Base-by-base conservation (phyloP, 2,888 invertebrate genomes). In the Cantharis flavilabris region DNA sequence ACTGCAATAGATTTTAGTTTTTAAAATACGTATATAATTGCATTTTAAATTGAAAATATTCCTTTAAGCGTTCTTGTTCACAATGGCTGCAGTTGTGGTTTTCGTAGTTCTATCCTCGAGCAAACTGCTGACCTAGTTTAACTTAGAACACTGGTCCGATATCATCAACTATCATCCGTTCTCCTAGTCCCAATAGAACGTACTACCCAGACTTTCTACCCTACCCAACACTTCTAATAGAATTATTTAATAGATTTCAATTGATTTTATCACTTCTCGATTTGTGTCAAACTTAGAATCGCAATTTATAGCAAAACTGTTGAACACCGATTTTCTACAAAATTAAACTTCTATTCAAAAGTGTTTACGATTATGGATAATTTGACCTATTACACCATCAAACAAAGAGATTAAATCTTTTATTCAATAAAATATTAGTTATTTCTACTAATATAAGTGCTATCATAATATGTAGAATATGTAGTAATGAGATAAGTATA, bases 231-330 rank as follows among this genome's bases (percentile, higher is more conserved):
- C 80, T 75, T 77, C 80, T 79, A 81, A 80, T 81, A 79, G 77
- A 80, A 81, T 81, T 81, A 81, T 81, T 81, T 81, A 81, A 76
- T 81, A 73, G 80, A 80, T 80, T 79, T 74, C 80, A 62, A 81
- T 80, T 79, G 81, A 81, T 80, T 81, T 80, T 80, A 81, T 81
- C 78, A 78, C 78, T 73, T 80, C 78, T 78, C 77, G 79, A 81
- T 81, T 80, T 71, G 76, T 62, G 76, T 76, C 71, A 72, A 71
- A 77, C 79, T 72, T 72, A 76, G 80, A 80, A 79, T 80, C 73
- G 62, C 76, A 76, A 80, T 79, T 79, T 80, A 78, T 78, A 18
- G 75, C 14, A 33, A 62, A 73, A 63, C 76, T 80, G 76, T 79
- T 79, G 79, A 76, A 63, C 78, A 67, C 71, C 49, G 74, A 70